These are phyloP conservation scores for Naso thynnoides DNA, from an alignment of 2,797 vertebrate genomes.

Conservation along the genomic window DNA sequence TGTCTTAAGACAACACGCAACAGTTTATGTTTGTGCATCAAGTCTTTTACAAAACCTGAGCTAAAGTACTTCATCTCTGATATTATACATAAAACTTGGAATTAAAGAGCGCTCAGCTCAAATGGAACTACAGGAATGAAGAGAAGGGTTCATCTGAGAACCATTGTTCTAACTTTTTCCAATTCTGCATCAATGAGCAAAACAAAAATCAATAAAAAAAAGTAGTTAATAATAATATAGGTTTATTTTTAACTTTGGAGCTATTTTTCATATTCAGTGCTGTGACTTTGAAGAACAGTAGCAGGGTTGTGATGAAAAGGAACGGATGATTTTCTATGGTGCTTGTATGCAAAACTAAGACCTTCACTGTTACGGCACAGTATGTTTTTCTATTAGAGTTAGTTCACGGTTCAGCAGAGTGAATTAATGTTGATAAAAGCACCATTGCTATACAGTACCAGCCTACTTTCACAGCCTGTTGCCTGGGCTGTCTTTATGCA, in stretches of 20 bases:
- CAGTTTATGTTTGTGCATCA: not conserved
- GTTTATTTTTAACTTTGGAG: not conserved
- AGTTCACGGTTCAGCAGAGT: slow-evolving; percentile 49
- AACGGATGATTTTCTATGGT: slow-evolving; percentile 12
- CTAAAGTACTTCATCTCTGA: not conserved
- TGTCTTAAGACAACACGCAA: not conserved
- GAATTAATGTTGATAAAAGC: slow-evolving; percentile 20
- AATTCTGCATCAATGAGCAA: not conserved
- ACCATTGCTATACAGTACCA: not conserved
- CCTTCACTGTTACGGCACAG: slow-evolving; percentile 31
- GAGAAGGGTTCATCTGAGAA: not conserved
- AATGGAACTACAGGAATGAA: not conserved
- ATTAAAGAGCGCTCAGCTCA: not conserved
- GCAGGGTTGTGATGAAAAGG: slow-evolving; percentile 12
- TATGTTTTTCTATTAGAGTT: slow-evolving; percentile 52
- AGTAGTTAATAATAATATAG: not conserved
- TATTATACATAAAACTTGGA: not conserved
- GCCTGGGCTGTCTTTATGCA: slow-evolving; percentile 30
- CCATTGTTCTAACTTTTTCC: not conserved
- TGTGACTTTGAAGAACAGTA: slow-evolving; percentile 12
- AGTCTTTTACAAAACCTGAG: slow-evolving; percentile 1
- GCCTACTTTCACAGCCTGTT: slow-evolving; percentile 22
- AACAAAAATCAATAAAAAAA: not conserved
- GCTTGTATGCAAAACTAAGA: not conserved
- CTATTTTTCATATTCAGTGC: not conserved